A percentile compares a stretch with the other conserved stretches of the same genome.
phyloP scores from a whole-genome alignment of 2,113 vertebrate species.

The Sapajus apella region DNA sequence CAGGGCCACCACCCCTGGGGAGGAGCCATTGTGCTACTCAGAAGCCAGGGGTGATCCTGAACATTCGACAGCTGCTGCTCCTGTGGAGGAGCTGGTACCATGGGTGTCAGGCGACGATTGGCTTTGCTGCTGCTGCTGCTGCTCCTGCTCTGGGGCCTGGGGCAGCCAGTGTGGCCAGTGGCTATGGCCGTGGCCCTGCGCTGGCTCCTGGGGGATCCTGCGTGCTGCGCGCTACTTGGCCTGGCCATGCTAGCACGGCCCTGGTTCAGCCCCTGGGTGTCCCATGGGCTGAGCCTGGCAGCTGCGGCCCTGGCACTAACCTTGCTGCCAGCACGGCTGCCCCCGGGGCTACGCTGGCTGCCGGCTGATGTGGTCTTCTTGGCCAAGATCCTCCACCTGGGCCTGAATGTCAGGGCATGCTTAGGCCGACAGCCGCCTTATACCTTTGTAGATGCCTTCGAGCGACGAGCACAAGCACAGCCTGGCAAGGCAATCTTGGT shows the following conservation, averaged over 20 bases:
- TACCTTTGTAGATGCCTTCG: conserved; percentile 65
- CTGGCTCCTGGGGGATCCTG: conserved; percentile 47
- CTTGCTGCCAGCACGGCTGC: background rate
- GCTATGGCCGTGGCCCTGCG: background rate
- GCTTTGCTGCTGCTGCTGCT: background rate
- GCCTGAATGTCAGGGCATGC: fast-evolving
- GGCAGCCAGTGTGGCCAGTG: background rate
- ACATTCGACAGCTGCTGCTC: fast-evolving
- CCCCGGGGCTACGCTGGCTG: conserved; percentile 54
- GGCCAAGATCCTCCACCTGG: fast-evolving
- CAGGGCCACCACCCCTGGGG: background rate
- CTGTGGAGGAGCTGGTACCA: background rate
- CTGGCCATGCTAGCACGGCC: background rate
- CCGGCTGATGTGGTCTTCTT: background rate
- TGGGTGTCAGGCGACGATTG: background rate
- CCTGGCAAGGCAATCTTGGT: background rate
- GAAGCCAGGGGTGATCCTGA: background rate
- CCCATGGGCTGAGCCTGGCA: background rate
- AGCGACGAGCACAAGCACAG: background rate
- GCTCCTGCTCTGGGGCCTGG: background rate
- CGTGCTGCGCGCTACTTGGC: background rate
- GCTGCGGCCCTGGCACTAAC: fast-evolving
- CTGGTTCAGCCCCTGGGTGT: conserved; percentile 42
- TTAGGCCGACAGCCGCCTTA: background rate
- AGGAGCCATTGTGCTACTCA: background rate